Percentiles rank a stretch among this genome's conserved stretches.
phyloP scores from a whole-genome alignment of 2,797 vertebrate species.

The Kryptopterus vitreolus region DNA sequence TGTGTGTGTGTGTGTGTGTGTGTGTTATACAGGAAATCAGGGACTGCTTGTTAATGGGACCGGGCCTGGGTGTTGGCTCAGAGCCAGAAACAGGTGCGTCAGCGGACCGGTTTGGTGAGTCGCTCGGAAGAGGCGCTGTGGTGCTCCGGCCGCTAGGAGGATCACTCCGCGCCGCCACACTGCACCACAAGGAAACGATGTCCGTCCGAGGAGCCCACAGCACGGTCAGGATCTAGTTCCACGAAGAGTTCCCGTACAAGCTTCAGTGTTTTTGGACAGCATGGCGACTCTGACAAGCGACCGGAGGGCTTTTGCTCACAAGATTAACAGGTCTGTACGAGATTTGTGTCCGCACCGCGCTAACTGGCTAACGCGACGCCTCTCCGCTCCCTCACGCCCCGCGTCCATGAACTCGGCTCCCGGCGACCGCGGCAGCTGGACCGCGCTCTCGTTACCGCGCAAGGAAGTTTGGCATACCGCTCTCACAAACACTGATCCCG shows the following conservation, averaged over 20 bases:
- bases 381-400: not conserved
- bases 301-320: constrained; percentile 89
- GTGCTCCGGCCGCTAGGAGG: constrained; percentile 73
- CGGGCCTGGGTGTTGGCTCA: not conserved
- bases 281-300: constrained; percentile 81
- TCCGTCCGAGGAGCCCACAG: constrained; percentile 51
- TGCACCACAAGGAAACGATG: constrained; percentile 69
- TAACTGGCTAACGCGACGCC: not conserved
- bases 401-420: not conserved
- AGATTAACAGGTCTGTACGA: constrained; percentile 83
- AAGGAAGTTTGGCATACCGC: not conserved
- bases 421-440: constrained; percentile 33
- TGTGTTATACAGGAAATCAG: not conserved
- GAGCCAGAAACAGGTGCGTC: constrained; percentile 40
- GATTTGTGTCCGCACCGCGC: not conserved
- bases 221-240: constrained; percentile 5
- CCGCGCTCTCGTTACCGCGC: constrained; percentile 43
- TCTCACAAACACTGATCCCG: not conserved
- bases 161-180: constrained; percentile 54
- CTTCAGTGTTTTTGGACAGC: constrained; percentile 47
- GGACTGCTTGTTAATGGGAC: not conserved
- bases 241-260: not conserved
- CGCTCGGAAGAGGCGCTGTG: constrained; percentile 43
- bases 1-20: too few relatives aligned
- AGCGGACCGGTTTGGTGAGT: constrained; percentile 71